Percentiles rank a stretch among this genome's conserved stretches.
Conservation (phyloP, 1,140 invertebrate species). For the Lanistes nyassanus region DNA sequence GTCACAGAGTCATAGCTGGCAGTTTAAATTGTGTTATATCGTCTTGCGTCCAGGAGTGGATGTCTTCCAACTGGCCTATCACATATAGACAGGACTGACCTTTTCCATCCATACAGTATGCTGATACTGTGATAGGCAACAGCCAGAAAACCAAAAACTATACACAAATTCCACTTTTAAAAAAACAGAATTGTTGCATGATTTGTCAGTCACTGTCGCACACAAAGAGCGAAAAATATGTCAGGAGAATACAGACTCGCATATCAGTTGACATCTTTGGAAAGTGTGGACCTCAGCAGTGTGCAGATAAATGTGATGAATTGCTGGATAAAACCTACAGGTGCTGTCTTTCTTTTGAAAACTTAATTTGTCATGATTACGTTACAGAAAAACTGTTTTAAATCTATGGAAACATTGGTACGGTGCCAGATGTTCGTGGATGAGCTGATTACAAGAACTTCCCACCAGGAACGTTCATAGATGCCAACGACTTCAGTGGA, state of each 20-base stretch:
- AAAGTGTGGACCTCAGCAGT: constrained; percentile 66
- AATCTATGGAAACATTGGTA: constrained; percentile 48
- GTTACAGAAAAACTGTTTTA: constrained; percentile 63
- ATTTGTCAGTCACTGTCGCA: constrained; percentile 72
- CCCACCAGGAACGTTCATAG: constrained; percentile 83
- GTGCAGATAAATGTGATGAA: constrained; percentile 79
- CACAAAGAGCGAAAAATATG: constrained; percentile 72
- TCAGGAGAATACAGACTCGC: constrained; percentile 68
- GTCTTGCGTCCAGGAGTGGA: too few relatives aligned
- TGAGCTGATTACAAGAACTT: constrained; percentile 68
- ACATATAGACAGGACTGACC: constrained; percentile 86
- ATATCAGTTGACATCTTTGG: constrained; percentile 80
- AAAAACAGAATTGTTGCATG: constrained; percentile 66
- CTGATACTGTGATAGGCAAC: constrained; percentile 56
- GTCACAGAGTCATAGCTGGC: too few relatives aligned
- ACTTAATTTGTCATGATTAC: constrained; percentile 63
- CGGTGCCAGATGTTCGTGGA: constrained; percentile 69
- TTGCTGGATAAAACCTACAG: constrained; percentile 79
- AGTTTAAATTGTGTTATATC: too few relatives aligned
- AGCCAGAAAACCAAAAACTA: constrained; percentile 4
- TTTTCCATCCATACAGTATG: constrained; percentile 93
- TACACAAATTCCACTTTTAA: constrained; percentile 36
- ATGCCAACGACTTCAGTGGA: constrained; percentile 93
- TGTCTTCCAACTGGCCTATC: constrained; percentile 89
- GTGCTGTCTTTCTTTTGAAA: constrained; percentile 75